phyloP scores from a whole-genome alignment of 2,113 vertebrate genomes.

The Zingel zingel region DNA sequence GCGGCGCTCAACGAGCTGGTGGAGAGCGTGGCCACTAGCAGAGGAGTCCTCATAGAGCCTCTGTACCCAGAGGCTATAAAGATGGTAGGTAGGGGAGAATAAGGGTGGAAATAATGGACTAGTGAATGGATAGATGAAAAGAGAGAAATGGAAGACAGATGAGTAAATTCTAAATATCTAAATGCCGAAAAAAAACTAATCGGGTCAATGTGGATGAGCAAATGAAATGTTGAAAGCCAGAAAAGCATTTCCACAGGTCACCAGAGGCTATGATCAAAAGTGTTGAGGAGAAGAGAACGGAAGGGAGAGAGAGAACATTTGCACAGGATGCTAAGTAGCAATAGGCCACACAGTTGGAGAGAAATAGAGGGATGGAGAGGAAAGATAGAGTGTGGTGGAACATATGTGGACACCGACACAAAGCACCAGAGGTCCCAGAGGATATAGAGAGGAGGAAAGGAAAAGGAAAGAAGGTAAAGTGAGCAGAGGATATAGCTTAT shows the following conservation, averaged over 20 bases:
- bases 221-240: neutral
- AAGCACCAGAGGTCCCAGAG: constrained; percentile 45
- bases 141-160: neutral
- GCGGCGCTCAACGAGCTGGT: constrained; percentile 93
- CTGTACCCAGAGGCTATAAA: constrained; percentile 94
- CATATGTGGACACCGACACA: constrained; percentile 34
- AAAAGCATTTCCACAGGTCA: neutral
- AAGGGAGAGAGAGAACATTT: constrained; percentile 3
- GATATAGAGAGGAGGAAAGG: constrained; percentile 19
- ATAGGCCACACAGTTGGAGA: constrained; percentile 30
- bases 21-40: constrained; percentile 92
- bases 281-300: neutral
- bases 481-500: constrained; percentile 37
- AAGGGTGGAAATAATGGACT: neutral
- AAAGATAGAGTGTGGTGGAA: constrained; percentile 36
- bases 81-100: constrained; percentile 86
- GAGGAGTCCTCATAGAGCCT: constrained; percentile 92
- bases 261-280: constrained; percentile 65
- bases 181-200: too few species aligned
- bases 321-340: constrained; percentile 22
- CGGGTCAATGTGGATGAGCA: neutral
- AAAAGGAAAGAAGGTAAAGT: constrained; percentile 22
- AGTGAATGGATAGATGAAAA: neutral
- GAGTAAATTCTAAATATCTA: too few species aligned
- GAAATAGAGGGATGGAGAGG: constrained; percentile 28